Conservation (phyloP, 2,113 vertebrate species). For the Cynoglossus semilaevis region DNA sequence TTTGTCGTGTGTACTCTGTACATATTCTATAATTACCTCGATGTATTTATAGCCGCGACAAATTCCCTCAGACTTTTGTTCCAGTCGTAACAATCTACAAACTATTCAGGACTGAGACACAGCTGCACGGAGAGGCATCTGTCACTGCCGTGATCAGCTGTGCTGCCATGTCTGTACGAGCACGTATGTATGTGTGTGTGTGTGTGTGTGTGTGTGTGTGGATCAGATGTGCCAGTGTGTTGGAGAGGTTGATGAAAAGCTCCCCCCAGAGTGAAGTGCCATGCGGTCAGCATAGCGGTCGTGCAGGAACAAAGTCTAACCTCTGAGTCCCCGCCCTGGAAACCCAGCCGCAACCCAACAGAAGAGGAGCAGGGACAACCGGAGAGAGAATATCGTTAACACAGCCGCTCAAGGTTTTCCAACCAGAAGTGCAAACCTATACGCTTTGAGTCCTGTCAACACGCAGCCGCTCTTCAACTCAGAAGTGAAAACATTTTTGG, state of each 20-base stretch:
- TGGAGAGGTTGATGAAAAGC: slow-evolving; percentile 80
- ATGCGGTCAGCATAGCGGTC: slow-evolving; percentile 81
- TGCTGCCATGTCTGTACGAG: slow-evolving; percentile 14
- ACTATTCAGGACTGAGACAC: slow-evolving; percentile 34
- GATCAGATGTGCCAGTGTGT: slow-evolving; percentile 75
- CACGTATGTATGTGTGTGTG: slow-evolving; percentile 5
- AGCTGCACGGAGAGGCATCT: slow-evolving; percentile 33
- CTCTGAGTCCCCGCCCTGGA: slow-evolving; percentile 81
- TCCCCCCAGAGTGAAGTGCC: slow-evolving; percentile 74
- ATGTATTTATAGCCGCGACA: slow-evolving; percentile 44
- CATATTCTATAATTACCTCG: slow-evolving; percentile 38
- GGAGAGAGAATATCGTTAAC: slow-evolving; percentile 76
- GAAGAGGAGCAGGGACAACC: slow-evolving; percentile 73
- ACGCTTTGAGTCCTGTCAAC: no score
- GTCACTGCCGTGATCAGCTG: slow-evolving; percentile 18
- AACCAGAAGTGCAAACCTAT: slow-evolving; percentile 20
- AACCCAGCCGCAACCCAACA: slow-evolving; percentile 74
- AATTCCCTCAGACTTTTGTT: slow-evolving; percentile 31
- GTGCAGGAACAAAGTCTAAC: slow-evolving; percentile 83
- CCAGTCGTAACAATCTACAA: slow-evolving; percentile 6
- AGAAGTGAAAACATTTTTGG: slow-evolving; percentile 14
- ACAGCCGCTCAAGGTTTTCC: slow-evolving; percentile 44
- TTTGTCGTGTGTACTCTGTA: slow-evolving; percentile 28
- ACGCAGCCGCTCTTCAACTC: no score
- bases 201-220: slow-evolving; percentile 14